Evolutionary conservation across 2,888 invertebrate species (phyloP), one percentile per base, ranked within the genome.

Genomic region (Sepiola atlantica): DNA sequence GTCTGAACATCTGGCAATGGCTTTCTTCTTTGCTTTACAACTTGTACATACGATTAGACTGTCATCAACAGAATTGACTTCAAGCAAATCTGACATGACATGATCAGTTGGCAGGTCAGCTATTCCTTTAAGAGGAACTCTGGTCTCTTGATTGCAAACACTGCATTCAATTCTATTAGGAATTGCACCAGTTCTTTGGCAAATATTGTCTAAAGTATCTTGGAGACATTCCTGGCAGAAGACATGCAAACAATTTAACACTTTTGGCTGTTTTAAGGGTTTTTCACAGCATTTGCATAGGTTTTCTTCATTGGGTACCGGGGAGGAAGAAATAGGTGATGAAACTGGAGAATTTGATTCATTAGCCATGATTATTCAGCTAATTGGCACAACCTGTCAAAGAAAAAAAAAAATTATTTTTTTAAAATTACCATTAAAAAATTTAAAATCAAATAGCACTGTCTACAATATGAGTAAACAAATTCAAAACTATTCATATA

Each of bases 1-100:
- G 97, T 99, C 99, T 96, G 98, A 98, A 97, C 99, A 99, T 95
- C 99, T 98, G 24, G 99, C 99, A 94, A 99, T 98, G 32, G 99
- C 99, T 96, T 98, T 98, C 97, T 99, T 99, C 97, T 99, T 99
- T 96, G 99, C 98, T 97, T 99, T 99, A 98, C 99, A 99, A 95
- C 99, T 99, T 94, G 99, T 99, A 97, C 99, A 99, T 2, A 98
- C 97, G 90, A 98, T 98, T 95, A 96, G 95, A 96, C 98, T 97
- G 95, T 97, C 98, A 96, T 98, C 98, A 97, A 98, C 98, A 94
- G 98, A 98, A 16, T 96, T 96, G 96, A 97, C 96, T 94, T 97
- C 97, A 94, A 97, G 95, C 95, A 97, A 95, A 95, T 97, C 97
- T 94, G 98, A 98, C 95, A 98, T 98, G 96, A 99, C 98, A 97